These are phyloP conservation scores for Meda fulgida DNA, from an alignment of 2,797 vertebrate species.

Conservation along the genomic window DNA sequence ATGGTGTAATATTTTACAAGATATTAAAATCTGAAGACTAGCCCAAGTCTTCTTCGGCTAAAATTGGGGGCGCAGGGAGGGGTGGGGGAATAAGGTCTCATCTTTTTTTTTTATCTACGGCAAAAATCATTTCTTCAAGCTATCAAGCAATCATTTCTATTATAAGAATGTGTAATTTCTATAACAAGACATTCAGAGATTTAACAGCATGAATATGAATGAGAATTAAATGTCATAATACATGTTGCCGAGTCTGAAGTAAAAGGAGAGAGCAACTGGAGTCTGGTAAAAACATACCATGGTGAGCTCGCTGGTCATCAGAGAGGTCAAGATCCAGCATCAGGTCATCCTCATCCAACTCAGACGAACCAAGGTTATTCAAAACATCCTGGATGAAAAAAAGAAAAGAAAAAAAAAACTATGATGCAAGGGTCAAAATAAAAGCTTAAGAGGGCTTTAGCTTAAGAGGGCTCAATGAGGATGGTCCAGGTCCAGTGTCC, in stretches of 20 bases:
- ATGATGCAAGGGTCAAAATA: not conserved
- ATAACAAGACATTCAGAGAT: conserved; percentile 16
- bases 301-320: conserved; percentile 88
- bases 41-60: conserved; percentile 14
- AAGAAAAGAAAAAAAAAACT: not conserved
- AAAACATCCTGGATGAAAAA: conserved; percentile 79
- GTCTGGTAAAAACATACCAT: conserved; percentile 77
- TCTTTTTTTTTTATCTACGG: conserved; percentile 32
- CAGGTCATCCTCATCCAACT: conserved; percentile 96
- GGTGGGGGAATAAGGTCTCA: not conserved
- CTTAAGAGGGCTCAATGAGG: not conserved
- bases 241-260: conserved; percentile 1
- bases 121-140: conserved; percentile 31
- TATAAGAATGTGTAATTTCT: conserved; percentile 36
- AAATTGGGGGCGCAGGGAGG: not conserved
- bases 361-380: conserved; percentile 95
- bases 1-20: conserved; percentile 40
- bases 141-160: not conserved
- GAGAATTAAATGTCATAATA: conserved; percentile 29
- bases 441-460: too few relatives aligned
- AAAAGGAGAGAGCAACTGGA: conserved; percentile 6
- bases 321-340: conserved; percentile 97
- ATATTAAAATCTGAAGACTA: conserved; percentile 40
- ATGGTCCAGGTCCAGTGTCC: not conserved
- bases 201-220: conserved; percentile 31